phyloP scores from a whole-genome alignment of 2,113 vertebrate species.

The Grammomys dolichurus region DNA sequence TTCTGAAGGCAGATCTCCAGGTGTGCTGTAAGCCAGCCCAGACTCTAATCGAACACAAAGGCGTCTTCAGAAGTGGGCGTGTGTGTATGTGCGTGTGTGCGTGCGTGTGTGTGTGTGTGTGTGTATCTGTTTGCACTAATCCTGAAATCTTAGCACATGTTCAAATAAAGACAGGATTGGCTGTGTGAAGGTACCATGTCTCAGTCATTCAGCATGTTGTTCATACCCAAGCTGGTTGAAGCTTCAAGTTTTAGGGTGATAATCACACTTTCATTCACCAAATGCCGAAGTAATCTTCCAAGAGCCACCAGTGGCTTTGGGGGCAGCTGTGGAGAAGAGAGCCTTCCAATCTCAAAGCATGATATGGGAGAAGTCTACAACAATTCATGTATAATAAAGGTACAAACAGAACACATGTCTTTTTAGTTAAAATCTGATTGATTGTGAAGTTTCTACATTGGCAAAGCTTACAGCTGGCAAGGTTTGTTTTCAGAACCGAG shows the following conservation, averaged over 20 bases:
- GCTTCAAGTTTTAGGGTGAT: conserved; percentile 55
- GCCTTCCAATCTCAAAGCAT: neutral
- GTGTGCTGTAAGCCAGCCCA: conserved; percentile 61
- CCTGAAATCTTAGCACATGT: conserved; percentile 68
- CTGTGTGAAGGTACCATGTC: conserved; percentile 48
- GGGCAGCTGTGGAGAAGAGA: neutral
- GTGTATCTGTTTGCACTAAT: conserved; percentile 52
- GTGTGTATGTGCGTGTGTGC: neutral
- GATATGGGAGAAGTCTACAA: neutral
- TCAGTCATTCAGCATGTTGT: conserved; percentile 55
- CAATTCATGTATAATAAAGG: neutral
- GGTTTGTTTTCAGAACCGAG: neutral
- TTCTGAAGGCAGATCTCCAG: conserved; percentile 73
- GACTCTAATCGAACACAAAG: conserved; percentile 67
- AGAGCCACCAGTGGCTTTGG: neutral
- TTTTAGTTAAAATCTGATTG: neutral
- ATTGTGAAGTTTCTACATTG: neutral
- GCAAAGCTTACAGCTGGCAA: neutral
- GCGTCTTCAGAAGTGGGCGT: conserved; percentile 67
- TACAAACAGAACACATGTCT: neutral
- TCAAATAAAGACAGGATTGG: conserved; percentile 50
- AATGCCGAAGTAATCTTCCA: conserved; percentile 3
- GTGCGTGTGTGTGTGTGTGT: no score
- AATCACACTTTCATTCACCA: conserved; percentile 63
- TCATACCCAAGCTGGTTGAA: neutral